Conservation (phyloP, 2,113 vertebrate genomes). For the Thalassarche chlororhynchos region DNA sequence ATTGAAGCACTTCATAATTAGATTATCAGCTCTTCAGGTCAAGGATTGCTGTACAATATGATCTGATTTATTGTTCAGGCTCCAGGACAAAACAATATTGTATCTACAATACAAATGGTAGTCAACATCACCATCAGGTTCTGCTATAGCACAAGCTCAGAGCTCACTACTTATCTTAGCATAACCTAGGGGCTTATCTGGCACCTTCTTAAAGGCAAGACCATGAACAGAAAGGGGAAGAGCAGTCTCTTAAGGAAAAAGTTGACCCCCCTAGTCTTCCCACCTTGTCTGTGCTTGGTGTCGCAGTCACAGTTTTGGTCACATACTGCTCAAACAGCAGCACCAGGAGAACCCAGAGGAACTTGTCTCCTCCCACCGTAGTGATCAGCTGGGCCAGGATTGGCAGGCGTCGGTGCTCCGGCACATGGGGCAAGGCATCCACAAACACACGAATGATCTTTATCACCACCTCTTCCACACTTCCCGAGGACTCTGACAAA, state of each 20-base stretch:
- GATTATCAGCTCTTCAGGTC: not conserved
- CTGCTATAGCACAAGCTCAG: not conserved
- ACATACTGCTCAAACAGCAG: constrained; percentile 91
- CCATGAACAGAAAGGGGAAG: not conserved
- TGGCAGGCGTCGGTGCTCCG: constrained; percentile 89
- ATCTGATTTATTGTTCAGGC: not conserved
- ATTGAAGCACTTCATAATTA: not conserved
- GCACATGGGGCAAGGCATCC: constrained; percentile 92
- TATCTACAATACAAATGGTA: not conserved
- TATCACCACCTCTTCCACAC: constrained; percentile 79
- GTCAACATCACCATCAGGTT: not conserved
- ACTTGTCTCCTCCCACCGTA: constrained; percentile 83
- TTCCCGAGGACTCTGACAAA: constrained; percentile 60
- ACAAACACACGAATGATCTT: constrained; percentile 89
- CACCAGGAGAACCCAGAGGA: constrained; percentile 91
- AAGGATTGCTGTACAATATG: not conserved
- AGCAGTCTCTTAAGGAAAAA: not conserved
- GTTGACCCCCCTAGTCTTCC: not conserved
- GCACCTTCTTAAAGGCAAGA: not conserved
- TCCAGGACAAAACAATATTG: not conserved
- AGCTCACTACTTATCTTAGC: not conserved
- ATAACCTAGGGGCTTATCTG: not conserved
- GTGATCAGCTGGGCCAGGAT: constrained; percentile 84
- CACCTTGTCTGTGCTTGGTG: constrained; percentile 84
- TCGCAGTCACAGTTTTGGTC: constrained; percentile 71